Percentiles rank a stretch among this genome's conserved stretches.
These are phyloP conservation scores for Oreochromis tanganicae DNA, from an alignment of 2,113 vertebrate genomes.

Conservation along the genomic window DNA sequence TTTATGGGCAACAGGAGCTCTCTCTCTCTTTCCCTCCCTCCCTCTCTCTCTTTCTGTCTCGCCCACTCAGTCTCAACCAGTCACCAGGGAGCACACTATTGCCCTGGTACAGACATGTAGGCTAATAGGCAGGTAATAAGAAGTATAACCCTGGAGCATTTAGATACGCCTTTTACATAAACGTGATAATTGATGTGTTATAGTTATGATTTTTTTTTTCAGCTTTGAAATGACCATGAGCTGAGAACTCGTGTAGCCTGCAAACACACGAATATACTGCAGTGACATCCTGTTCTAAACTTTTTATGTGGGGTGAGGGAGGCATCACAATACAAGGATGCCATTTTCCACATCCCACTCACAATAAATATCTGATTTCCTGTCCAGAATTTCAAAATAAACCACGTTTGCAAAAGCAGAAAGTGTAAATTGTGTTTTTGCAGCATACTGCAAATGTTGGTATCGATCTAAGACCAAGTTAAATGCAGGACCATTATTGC, in stretches of 20 bases:
- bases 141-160: slow-evolving; percentile 13
- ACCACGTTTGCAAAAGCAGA: not conserved
- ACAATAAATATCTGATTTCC: not conserved
- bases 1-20: slow-evolving; percentile 45
- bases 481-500: not conserved
- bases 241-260: not conserved
- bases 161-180: not conserved
- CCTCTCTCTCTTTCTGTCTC: slow-evolving; percentile 21
- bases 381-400: not conserved
- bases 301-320: not conserved
- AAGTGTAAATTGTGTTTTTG: not conserved
- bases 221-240: not conserved
- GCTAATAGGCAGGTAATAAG: slow-evolving; percentile 52
- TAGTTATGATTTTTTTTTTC: not conserved
- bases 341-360: not conserved
- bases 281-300: not conserved
- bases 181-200: not conserved
- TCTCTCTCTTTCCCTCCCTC: not conserved
- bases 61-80: slow-evolving; percentile 57
- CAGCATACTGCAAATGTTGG: not conserved
- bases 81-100: slow-evolving; percentile 46
- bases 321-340: not conserved
- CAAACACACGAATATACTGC: not conserved
- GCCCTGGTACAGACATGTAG: slow-evolving; percentile 36
- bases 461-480: not conserved